These are phyloP conservation scores for Drosophila chauvacae DNA, from an alignment of 1,140 invertebrate genomes.

Conservation along the genomic window DNA sequence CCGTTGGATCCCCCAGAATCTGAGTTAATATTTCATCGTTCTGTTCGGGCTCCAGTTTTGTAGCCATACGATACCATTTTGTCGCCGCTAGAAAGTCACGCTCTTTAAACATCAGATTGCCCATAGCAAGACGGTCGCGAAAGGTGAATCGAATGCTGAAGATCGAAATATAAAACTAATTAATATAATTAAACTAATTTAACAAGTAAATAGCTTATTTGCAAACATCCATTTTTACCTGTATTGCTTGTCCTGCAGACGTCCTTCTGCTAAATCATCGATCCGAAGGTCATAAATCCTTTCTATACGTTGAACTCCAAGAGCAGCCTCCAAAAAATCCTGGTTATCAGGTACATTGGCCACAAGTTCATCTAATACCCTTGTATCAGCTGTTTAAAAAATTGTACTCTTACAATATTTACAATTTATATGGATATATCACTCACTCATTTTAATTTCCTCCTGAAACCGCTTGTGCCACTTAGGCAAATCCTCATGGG, in stretches of 20 bases:
- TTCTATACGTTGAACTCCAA: conserved; percentile 26
- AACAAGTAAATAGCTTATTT: not conserved
- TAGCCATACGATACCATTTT: conserved; percentile 50
- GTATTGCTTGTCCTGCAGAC: conserved; percentile 13
- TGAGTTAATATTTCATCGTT: not conserved
- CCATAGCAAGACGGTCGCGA: conserved; percentile 45
- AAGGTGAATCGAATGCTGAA: conserved; percentile 17
- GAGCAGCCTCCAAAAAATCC: conserved; percentile 11
- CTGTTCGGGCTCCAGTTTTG: not conserved
- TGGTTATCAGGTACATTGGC: not conserved
- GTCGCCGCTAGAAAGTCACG: conserved; percentile 32
- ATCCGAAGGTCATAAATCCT: not conserved
- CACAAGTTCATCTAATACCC: not conserved
- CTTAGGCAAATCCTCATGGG: conserved; percentile 53
- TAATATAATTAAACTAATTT: no score
- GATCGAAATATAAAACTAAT: not conserved
- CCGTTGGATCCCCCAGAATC: conserved; percentile 20
- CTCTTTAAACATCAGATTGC: conserved; percentile 22
- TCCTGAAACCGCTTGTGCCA: conserved; percentile 28
- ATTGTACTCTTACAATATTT: no score
- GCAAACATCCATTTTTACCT: not conserved
- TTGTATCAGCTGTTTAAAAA: not conserved
- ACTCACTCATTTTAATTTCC: not conserved
- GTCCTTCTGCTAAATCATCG: conserved; percentile 25
- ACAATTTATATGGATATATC: no score